phyloP scores from a whole-genome alignment of 2,797 vertebrate genomes.

The Poecilia gillii region DNA sequence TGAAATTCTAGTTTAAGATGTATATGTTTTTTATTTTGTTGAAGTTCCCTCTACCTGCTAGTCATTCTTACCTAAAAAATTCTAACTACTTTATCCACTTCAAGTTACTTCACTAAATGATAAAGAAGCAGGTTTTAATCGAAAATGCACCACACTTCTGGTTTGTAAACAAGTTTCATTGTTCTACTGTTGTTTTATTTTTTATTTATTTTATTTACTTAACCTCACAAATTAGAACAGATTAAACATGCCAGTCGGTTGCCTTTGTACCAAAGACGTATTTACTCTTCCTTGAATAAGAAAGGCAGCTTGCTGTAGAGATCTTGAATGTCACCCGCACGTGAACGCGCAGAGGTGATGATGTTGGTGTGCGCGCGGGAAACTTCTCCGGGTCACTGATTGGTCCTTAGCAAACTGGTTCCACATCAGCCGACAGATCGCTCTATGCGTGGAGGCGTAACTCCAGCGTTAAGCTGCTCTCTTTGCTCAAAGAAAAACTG shows the following conservation, averaged over 20 bases:
- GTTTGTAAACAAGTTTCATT: background rate
- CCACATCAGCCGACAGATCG: constrained; percentile 86
- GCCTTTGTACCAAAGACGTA: background rate
- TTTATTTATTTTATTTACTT: background rate
- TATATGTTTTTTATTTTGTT: background rate
- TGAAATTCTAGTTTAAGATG: background rate
- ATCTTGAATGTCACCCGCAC: constrained; percentile 53
- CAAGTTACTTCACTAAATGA: background rate
- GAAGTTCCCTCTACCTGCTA: background rate
- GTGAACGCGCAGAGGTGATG: constrained; percentile 1
- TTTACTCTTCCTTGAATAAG: background rate
- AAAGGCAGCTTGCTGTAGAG: background rate
- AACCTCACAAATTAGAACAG: background rate
- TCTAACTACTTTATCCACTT: background rate
- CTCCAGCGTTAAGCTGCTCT: constrained; percentile 31
- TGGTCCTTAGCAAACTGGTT: constrained; percentile 60
- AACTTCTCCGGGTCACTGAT: constrained; percentile 54
- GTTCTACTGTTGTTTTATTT: background rate
- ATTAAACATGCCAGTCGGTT: background rate
- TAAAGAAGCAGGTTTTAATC: background rate
- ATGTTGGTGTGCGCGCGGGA: background rate
- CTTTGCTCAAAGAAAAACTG: constrained; percentile 8
- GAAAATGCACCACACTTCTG: background rate
- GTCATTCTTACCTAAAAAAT: background rate
- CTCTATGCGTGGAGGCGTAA: constrained; percentile 25